Conservation (phyloP, 2,113 vertebrate genomes). For the Apodemus speciosus region DNA sequence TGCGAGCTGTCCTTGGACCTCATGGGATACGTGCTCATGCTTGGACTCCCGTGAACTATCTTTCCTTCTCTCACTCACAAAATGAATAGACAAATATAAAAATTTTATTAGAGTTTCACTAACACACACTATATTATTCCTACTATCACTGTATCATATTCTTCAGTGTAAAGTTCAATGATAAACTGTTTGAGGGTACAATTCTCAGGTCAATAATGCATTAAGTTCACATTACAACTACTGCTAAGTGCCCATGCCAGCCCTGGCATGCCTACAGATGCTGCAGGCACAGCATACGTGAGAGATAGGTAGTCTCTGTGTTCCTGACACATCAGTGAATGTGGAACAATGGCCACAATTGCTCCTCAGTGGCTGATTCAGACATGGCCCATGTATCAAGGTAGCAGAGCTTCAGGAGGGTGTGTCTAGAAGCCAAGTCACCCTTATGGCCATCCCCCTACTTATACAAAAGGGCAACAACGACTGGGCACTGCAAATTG, state of each 20-base stretch:
- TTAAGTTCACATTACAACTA: fast-evolving
- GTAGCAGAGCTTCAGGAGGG: not conserved
- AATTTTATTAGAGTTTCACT: not conserved
- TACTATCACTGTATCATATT: not conserved
- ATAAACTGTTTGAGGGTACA: not conserved
- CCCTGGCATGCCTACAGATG: fast-evolving
- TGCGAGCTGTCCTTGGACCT: not conserved
- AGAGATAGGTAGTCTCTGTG: not conserved
- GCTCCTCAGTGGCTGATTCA: not conserved
- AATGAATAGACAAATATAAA: not conserved
- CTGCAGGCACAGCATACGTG: fast-evolving
- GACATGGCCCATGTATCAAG: not conserved
- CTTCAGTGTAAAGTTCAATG: not conserved
- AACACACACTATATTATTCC: not conserved
- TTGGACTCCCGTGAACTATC: not conserved
- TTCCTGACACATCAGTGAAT: fast-evolving
- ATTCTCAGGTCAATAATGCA: not conserved
- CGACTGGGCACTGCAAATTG: not conserved
- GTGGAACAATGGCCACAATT: not conserved
- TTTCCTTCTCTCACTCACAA: not conserved
- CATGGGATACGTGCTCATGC: not conserved
- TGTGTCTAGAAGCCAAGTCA: not conserved
- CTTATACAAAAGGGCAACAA: not conserved
- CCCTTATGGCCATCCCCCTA: not conserved
- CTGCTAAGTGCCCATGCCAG: not conserved